Conservation (phyloP, 2,888 invertebrate species). For the Anarsia innoxiella region DNA sequence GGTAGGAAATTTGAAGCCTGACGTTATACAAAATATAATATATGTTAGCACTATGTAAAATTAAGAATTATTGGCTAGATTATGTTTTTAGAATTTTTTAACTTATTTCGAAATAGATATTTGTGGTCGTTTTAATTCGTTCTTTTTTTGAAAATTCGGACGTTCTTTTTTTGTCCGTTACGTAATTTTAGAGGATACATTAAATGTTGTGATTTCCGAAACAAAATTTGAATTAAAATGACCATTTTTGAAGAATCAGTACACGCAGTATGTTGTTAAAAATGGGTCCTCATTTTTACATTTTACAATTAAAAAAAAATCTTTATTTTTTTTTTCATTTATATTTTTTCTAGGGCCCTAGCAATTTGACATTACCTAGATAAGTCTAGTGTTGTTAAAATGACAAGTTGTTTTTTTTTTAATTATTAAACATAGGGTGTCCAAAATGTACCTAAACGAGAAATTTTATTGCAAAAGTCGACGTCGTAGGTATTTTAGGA, state of each 20-base stretch:
- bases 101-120: slow-evolving; percentile 19
- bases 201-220: too few species aligned
- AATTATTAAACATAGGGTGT: slow-evolving; percentile 6
- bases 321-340: slow-evolving; percentile 23
- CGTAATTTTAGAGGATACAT: too few species aligned
- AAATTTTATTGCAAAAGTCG: slow-evolving; percentile 14
- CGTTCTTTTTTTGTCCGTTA: too few species aligned
- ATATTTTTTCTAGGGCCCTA: slow-evolving; percentile 25
- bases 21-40: slow-evolving; percentile 31
- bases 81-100: slow-evolving; percentile 33
- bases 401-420: slow-evolving; percentile 56
- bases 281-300: slow-evolving; percentile 21
- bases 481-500: slow-evolving; percentile 11
- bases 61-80: slow-evolving; percentile 39
- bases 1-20: slow-evolving; percentile 16
- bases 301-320: slow-evolving; percentile 16
- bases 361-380: slow-evolving; percentile 74
- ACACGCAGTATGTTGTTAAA: slow-evolving; percentile 24
- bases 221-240: background rate
- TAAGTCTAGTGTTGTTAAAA: slow-evolving; percentile 64
- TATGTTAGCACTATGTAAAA: slow-evolving; percentile 35
- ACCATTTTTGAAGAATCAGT: slow-evolving; percentile 1
- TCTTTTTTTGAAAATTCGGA: too few species aligned
- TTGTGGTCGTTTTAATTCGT: slow-evolving; percentile 4
- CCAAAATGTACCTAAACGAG: slow-evolving; percentile 11